phyloP scores from a whole-genome alignment of 2,797 vertebrate species.

The Adelosebastes latens region DNA sequence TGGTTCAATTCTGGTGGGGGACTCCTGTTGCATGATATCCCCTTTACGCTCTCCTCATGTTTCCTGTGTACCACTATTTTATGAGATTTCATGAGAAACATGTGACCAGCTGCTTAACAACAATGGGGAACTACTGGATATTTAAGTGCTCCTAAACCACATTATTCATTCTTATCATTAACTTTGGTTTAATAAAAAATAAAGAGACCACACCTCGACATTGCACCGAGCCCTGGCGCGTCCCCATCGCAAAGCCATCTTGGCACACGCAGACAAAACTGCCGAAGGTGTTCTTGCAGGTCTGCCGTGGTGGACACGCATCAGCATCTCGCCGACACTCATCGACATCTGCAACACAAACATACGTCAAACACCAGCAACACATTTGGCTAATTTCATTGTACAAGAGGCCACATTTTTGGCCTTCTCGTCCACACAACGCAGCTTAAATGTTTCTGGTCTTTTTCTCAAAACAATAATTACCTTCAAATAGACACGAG shows the following conservation, averaged over 20 bases:
- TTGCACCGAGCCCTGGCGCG: constrained; percentile 44
- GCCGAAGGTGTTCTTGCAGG: constrained; percentile 81
- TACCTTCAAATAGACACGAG: constrained; percentile 61
- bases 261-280: constrained; percentile 78
- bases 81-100: constrained; percentile 20
- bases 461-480: constrained; percentile 62
- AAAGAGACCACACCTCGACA: constrained; percentile 66
- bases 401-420: neutral
- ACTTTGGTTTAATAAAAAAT: neutral
- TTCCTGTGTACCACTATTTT: neutral
- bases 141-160: neutral
- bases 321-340: constrained; percentile 68
- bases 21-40: constrained; percentile 2
- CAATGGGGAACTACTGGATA: neutral
- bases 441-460: constrained; percentile 27
- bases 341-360: constrained; percentile 73
- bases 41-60: neutral
- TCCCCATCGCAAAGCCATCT: constrained; percentile 72
- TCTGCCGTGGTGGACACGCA: constrained; percentile 60
- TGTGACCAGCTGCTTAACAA: constrained; percentile 20
- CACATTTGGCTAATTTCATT: neutral
- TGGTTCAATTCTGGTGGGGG: neutral
- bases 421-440: neutral
- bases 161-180: neutral
- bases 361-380: neutral